Evolutionary conservation across 2,888 invertebrate species (phyloP).

Genomic region (Campopleginae sp.): DNA sequence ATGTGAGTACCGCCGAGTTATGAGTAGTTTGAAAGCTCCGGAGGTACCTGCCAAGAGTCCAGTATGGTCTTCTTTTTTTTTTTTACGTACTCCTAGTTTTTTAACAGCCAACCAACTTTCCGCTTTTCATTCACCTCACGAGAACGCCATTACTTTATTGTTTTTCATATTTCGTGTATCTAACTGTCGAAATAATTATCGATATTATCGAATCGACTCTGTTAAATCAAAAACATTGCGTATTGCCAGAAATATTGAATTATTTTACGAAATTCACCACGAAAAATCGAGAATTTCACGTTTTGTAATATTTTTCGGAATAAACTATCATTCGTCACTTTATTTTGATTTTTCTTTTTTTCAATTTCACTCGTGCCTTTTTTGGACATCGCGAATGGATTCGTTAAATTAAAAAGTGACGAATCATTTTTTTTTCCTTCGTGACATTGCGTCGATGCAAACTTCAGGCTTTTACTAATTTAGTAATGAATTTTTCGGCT

Average conservation of each 20-base stretch:
- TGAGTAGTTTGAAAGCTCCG: slow-evolving; percentile 44
- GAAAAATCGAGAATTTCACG: background rate
- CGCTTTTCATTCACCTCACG: background rate
- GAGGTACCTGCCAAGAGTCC: slow-evolving; percentile 11
- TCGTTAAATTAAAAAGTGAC: no score
- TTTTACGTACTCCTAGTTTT: background rate
- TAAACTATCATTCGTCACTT: no score
- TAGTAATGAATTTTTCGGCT: background rate
- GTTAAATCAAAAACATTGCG: no score
- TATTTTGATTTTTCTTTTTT: no score
- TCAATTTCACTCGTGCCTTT: no score
- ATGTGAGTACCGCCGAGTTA: slow-evolving; percentile 42
- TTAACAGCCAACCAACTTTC: background rate
- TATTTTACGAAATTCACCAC: background rate
- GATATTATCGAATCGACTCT: background rate
- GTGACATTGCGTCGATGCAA: no score
- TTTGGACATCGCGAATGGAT: no score
- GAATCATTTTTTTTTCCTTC: no score
- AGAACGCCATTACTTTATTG: background rate
- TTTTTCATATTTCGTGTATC: background rate
- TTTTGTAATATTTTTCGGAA: no score
- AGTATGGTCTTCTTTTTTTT: slow-evolving; percentile 12
- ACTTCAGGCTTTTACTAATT: no score
- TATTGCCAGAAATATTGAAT: no score
- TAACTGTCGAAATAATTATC: background rate